Base-by-base conservation (phyloP, 2,797 vertebrate genomes). In the Mormyrus proboscirostris region DNA sequence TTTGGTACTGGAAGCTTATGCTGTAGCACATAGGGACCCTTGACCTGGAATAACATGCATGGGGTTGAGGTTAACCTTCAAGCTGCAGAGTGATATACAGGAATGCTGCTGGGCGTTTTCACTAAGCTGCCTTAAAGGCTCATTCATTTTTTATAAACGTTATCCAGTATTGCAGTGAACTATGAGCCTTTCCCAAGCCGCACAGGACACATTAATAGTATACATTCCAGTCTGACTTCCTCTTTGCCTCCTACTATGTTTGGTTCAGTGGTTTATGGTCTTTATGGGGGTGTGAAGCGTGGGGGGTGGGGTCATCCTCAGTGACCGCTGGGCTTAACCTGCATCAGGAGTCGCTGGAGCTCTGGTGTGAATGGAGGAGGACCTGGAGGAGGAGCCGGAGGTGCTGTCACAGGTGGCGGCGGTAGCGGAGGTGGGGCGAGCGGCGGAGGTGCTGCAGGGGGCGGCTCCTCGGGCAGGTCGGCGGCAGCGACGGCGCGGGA, bases 261-360 rank as follows among this genome's bases (percentile, higher is more conserved):
- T 44, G 29, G 10, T 5, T 73, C 12, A n/a, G 73, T 41, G 69
- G 69, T 76, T 33, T 76, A 16, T 76, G 29, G 16, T 79, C 65
- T 69, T 69, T 33, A 69, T 5, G 6, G 38, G 38, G 73, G 33
- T 79, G 73, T 79, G 73, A 79, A 41, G 73, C 5, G 10, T 33
- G 22, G n/a, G 9, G 25, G 22, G 25, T 22, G 62, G 59, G 69
- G 25, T 7, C 38, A 41, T 16, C 38, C 25, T 50, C 38, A 79
- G 57, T 89, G 89, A 89, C 83, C 83, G 7, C 22, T 85, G 89
- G 47, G 47, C 16, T 79, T 47, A 12, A 59, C 44, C 19, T 86
- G 29, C 89, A 92, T 65, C 94, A 99, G 98, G 95, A 99, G 98
- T 94, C 98, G 99, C 92, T 99, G 99, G 99, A 99, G 98, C 94